phyloP scores from a whole-genome alignment of 2,113 vertebrate genomes.

The Perca flavescens region DNA sequence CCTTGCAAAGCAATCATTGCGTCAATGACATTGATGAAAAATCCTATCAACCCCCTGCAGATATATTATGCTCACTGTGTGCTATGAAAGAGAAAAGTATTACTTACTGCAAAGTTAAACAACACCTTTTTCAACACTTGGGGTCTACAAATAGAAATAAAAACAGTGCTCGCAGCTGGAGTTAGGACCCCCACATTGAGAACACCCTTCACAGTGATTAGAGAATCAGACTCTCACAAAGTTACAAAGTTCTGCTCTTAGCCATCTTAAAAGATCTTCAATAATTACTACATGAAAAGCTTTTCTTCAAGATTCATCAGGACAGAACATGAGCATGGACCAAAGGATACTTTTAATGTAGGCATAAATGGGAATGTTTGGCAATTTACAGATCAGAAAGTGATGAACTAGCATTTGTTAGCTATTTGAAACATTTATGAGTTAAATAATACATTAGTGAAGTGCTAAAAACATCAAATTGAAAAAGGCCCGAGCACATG shows the following conservation, averaged over 20 bases:
- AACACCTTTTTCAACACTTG: conserved; percentile 33
- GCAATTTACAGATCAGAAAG: conserved; percentile 84
- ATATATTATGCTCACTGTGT: conserved; percentile 36
- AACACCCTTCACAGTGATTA: conserved; percentile 55
- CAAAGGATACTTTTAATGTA: conserved; percentile 79
- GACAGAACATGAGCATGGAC: conserved; percentile 67
- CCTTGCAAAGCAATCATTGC: conserved; percentile 15
- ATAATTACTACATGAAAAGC: conserved; percentile 77
- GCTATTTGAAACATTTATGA: conserved; percentile 84
- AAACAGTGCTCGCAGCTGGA: conserved; percentile 41
- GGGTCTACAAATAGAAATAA: conserved; percentile 49
- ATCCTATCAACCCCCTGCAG: conserved; percentile 43
- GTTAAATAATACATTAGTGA: conserved; percentile 86
- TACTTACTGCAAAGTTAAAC: conserved; percentile 24
- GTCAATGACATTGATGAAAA: conserved; percentile 49
- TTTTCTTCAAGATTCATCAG: conserved; percentile 65
- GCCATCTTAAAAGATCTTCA: conserved; percentile 58
- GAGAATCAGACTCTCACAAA: conserved; percentile 40
- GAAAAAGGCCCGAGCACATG: conserved; percentile 69
- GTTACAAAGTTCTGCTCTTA: conserved; percentile 62
- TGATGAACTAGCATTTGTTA: conserved; percentile 86
- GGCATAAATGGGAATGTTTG: conserved; percentile 79
- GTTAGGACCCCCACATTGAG: conserved; percentile 13
- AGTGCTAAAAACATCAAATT: conserved; percentile 83
- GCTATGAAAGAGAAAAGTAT: conserved; percentile 34